Percentiles rank a stretch among this genome's conserved stretches.
These are phyloP conservation scores for Phoeniculus purpureus DNA, from an alignment of 2,797 vertebrate genomes.

Conservation along the genomic window DNA sequence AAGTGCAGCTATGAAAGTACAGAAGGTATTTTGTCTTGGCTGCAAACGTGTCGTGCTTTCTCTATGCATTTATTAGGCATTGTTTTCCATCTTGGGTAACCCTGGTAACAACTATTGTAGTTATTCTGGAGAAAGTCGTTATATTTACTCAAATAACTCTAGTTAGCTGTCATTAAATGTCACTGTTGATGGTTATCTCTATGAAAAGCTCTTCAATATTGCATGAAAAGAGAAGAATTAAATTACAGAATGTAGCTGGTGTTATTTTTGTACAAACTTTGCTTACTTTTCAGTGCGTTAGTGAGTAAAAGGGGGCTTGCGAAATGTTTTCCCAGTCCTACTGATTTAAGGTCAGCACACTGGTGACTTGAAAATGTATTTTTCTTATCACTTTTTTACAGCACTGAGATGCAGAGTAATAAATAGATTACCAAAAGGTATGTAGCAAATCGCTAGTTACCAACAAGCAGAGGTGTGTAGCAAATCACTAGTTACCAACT, in stretches of 20 bases:
- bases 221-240: background rate
- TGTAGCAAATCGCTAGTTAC: background rate
- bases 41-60: background rate
- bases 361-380: background rate
- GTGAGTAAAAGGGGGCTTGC: background rate
- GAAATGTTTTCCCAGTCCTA: background rate
- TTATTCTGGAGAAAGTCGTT: background rate
- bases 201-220: background rate
- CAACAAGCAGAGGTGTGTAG: background rate
- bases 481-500: background rate
- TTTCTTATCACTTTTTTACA: background rate
- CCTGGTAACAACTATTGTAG: background rate
- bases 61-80: background rate
- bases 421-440: background rate
- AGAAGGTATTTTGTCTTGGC: background rate
- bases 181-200: background rate
- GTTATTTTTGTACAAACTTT: background rate
- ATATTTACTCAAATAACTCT: background rate
- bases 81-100: background rate
- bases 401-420: too few species aligned
- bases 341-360: background rate
- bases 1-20: background rate
- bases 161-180: background rate
- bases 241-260: background rate
- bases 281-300: background rate